Evolutionary conservation across 2,797 vertebrate genomes (phyloP), one percentile per base, ranked within the genome.

Genomic region (Agapornis canus): DNA sequence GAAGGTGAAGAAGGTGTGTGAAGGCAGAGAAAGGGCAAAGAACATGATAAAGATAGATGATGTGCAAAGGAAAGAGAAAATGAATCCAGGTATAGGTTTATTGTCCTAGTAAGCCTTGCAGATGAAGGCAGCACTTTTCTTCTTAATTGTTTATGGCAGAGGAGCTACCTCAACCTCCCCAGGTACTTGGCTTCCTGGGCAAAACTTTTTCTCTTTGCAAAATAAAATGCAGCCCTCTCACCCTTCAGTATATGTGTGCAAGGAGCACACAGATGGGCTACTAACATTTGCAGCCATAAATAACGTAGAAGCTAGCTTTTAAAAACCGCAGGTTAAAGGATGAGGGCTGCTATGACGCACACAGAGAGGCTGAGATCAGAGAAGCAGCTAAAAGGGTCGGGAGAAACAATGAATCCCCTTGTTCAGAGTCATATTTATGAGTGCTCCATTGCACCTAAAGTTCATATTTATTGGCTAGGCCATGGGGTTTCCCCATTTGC

Each of bases 401-500:
- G 72, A 51, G 86, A 82, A 98, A 98, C 98, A 98, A 98, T 96
- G 97, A 96, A 93, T 94, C 89, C 96, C 95, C 98, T 98, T 98
- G 97, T 98, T 98, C 97, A 72, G 64, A 96, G 86, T 86, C 93
- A 93, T 98, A 97, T 98, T 98, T 98, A 97, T 97, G 98, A 98
- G 97, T 89, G 93, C 96, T 96, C 90, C 95, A 96, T 97, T 98
- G 97, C 98, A 98, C 97, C 97, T 97, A 94, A 95, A 95, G 96
- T 98, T 98, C 97, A 97, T 98, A 98, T 98, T 98, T 98, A 98
- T 96, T 97, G 96, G 96, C 85, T 89, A 88, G 96, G 89, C 97
- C 92, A 90, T 96, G 96, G 97, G 97, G 95, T 98, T 98, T 97
- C 97, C 98, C 97, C 95, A 95, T 98, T 98, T 98, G 97, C 97